Base-by-base conservation (phyloP, 2,113 vertebrate species). In the Eulacestoma nigropectus region DNA sequence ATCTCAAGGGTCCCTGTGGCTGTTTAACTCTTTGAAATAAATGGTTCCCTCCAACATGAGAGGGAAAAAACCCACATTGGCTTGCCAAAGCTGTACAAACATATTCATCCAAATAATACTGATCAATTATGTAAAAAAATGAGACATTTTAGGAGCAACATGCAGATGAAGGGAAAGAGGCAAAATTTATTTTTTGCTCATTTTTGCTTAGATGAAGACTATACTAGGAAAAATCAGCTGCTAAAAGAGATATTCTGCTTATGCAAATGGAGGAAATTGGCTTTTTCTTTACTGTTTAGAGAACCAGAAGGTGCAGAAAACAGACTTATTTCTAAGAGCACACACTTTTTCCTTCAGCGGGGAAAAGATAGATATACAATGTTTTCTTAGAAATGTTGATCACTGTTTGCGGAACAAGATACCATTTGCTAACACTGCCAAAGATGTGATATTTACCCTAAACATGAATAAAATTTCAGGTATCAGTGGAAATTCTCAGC, bases 11-110 rank as follows among this genome's bases (percentile, higher is more conserved):
- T 75, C 76, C 55, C 84, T 94, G 72, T 0, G 65, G 95, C 90
- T 91, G 30, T 87, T 95, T 94, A 95, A 92, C 84, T 95, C 93
- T 92, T 95, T 95, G 92, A 96, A 97, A 93, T 92, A 81, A 91
- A 94, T 74, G 25, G 60, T 80, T 94, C 57, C 93, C 86, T 95
- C 93, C 84, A 94, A 53, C 89, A 30, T 17, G 33, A 93, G 82
- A 89, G 81, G 92, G 47, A 81, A 90, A 94, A 96, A 95, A 74
- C 49, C 87, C 73, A 77, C 53, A 39, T 35, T 87, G 68, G 57
- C 74, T 89, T 84, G 74, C 96, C 87, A 96, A 96, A 96, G 94
- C 92, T 97, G 86, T 93, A 56, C 74, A 97, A 96, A 89, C 64
- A 94, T 10, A 52, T 91, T 92, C 12, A 47, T 91, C 77, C 79